A percentile compares a stretch with the other conserved stretches of the same genome.
Evolutionary conservation across 2,797 vertebrate genomes (phyloP).

Genomic region (Heliangelus exortis): DNA sequence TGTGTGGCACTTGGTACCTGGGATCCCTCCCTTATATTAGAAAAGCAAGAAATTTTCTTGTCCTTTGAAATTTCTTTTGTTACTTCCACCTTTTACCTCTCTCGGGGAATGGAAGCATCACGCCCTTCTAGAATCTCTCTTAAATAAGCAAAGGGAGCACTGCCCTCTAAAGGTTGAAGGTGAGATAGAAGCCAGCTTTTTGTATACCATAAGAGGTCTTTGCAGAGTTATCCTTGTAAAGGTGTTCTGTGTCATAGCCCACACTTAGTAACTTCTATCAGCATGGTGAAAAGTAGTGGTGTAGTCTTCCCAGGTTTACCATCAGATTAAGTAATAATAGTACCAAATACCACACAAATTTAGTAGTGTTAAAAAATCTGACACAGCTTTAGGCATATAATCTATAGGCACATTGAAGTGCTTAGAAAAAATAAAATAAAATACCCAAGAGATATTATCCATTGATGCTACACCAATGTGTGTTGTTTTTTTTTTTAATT

Average conservation of each 20-base stretch:
- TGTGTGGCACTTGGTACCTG: not conserved
- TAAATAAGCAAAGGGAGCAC: slow-evolving; percentile 59
- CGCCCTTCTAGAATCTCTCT: not conserved
- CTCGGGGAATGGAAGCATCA: not conserved
- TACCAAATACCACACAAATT: not conserved
- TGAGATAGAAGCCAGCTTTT: slow-evolving; percentile 30
- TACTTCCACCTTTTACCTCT: not conserved
- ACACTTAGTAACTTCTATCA: not conserved
- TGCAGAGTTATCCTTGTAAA: not conserved
- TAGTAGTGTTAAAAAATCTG: not conserved
- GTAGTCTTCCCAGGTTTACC: not conserved
- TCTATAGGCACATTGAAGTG: not conserved
- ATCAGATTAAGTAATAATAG: not conserved
- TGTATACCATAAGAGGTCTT: fast-evolving
- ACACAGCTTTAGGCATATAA: not conserved
- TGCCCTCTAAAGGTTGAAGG: slow-evolving; percentile 71
- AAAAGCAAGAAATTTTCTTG: not conserved
- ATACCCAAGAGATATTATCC: not conserved
- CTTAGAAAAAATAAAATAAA: not conserved
- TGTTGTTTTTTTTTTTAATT: not conserved
- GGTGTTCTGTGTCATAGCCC: not conserved
- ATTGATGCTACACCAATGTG: fast-evolving
- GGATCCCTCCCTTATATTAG: not conserved
- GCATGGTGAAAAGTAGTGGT: not conserved
- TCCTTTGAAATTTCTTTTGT: not conserved